Base-by-base conservation (phyloP, 2,113 vertebrate species). In the human (Homo sapiens) region DNA sequence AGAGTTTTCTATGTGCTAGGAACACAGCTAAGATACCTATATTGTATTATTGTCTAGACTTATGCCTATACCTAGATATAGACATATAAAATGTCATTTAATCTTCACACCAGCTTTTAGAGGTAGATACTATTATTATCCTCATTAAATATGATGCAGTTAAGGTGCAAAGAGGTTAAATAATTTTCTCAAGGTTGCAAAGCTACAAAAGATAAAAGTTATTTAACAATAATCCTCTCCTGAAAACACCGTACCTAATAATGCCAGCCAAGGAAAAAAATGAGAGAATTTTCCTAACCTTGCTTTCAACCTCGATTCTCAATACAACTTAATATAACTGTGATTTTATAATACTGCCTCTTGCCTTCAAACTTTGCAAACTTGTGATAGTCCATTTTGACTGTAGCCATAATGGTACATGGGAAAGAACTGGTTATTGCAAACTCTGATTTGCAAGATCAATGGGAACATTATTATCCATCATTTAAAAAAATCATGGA, bases 401-500 rank as follows among this genome's bases (percentile, higher is more conserved):
- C 61, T 76, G 52, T 32, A 90, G 76, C 0, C 35, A 50, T 92
- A 75, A 82, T 12, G 3, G 66, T 25, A 18, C 27, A 13, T 8
- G 16, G 38, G 13, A 59, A 96, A 92, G n/a, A 25, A 8, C n/a
- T 83, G 43, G 70, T 96, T 93, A 84, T 14, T n/a, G 92, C 55
- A 85, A 73, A 93, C 57, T 86, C 92, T 16, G 35, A 95, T 80
- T 91, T 92, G 43, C 66, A 89, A 97, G 79, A 98, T 93, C 70
- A 85, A 14, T 57, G 57, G 79, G 90, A 82, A 61, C 86, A 92
- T 89, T 90, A 90, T 75, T 57, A 75, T 32, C 48, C 64, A 93
- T 87, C 61, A 43, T 88, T 68, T 61, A 68, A 80, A 88, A 91
- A 93, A 84, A 66, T 85, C 83, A 30, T 8, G 82, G 90, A 91